Evolutionary conservation across 2,888 invertebrate species (phyloP).

Genomic region (Hyles lineata): DNA sequence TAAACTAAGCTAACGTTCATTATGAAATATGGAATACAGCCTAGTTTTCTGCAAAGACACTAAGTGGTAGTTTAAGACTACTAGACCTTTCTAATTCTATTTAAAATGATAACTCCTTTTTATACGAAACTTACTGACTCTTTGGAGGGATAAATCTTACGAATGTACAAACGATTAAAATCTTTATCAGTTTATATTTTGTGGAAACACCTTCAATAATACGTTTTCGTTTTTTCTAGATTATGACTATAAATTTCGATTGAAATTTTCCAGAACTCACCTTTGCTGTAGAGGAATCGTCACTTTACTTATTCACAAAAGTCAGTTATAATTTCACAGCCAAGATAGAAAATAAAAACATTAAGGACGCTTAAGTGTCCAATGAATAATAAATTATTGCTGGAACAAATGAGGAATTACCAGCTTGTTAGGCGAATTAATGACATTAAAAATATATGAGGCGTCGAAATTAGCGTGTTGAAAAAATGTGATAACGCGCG

Average conservation of each 20-base stretch:
- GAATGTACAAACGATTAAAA: not conserved
- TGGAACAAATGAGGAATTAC: slow-evolving; percentile 24
- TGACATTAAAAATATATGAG: slow-evolving; percentile 7
- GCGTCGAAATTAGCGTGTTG: not conserved
- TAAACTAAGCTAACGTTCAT: no score
- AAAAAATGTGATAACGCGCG: not conserved
- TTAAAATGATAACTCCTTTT: not conserved
- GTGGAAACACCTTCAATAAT: not conserved
- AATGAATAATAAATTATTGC: slow-evolving; percentile 13
- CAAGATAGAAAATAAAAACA: not conserved
- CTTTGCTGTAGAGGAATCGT: not conserved
- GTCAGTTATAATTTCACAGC: not conserved
- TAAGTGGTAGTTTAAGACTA: no score
- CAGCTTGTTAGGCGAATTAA: slow-evolving; percentile 9
- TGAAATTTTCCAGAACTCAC: no score
- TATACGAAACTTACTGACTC: not conserved
- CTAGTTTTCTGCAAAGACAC: no score
- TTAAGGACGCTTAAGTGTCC: not conserved
- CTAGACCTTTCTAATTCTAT: not conserved
- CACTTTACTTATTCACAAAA: not conserved
- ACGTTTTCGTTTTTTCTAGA: not conserved
- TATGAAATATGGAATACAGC: no score
- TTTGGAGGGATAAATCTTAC: not conserved
- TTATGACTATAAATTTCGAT: no score
- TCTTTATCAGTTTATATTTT: not conserved